Evolutionary conservation across 2,888 invertebrate genomes (phyloP).

Genomic region (Dasypogon diadema): DNA sequence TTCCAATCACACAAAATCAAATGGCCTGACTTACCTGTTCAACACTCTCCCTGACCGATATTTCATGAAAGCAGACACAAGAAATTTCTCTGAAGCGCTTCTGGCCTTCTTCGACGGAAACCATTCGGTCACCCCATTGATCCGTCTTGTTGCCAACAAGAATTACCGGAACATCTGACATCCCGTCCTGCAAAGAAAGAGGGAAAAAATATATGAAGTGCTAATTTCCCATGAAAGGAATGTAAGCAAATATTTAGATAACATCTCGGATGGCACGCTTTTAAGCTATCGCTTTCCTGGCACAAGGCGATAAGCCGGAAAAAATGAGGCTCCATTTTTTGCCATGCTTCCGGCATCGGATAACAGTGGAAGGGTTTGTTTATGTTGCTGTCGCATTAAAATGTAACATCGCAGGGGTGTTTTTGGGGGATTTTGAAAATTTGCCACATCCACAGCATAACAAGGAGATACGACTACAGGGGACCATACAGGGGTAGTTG

Average conservation of each 20-base stretch:
- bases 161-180: slow-evolving; percentile 79
- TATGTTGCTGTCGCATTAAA: not conserved
- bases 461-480: no score
- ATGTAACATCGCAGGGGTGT: no score
- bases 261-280: not conserved
- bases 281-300: slow-evolving; percentile 7
- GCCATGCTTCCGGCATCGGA: slow-evolving; percentile 1
- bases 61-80: slow-evolving; percentile 86
- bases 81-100: slow-evolving; percentile 81
- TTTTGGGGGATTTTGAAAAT: no score
- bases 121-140: slow-evolving; percentile 83
- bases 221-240: slow-evolving; percentile 12
- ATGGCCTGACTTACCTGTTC: slow-evolving; percentile 78
- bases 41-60: slow-evolving; percentile 85
- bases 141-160: slow-evolving; percentile 88
- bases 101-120: slow-evolving; percentile 80
- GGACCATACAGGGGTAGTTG: no score
- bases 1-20: not conserved
- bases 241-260: not conserved
- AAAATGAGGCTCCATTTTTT: not conserved
- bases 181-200: slow-evolving; percentile 71
- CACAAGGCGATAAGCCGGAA: not conserved
- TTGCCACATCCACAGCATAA: no score
- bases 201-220: slow-evolving; percentile 15
- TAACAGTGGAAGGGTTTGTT: slow-evolving; percentile 7